Base-by-base conservation (phyloP, 2,888 invertebrate species). In the Salticus scenicus region DNA sequence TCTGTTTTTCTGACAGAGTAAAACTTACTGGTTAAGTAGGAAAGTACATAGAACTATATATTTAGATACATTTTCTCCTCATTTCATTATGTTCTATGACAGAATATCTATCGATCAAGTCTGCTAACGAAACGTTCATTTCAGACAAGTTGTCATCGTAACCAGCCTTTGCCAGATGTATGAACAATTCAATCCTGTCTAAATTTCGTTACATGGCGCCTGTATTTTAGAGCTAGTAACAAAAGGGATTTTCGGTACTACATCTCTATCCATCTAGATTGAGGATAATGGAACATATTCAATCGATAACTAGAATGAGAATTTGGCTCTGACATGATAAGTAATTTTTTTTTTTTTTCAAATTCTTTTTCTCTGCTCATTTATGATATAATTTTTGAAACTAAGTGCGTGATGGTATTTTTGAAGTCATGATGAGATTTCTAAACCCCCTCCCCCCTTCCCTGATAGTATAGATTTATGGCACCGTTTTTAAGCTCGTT, bases 221-320 rank as follows among this genome's bases (percentile, higher is more conserved):
- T 24, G 4, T 20, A 20, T 24, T 57, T 57, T 57, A 24, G 24
- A 57, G 20, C 57, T 24, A 57, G 57, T 57, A 57, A 57, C 20
- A 17, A 57, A 24, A 57, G 24, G 24, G 2, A 24, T 4, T 17
- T 10, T 47, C 47, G 47, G 8, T 37, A 37, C 37, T 37, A 37
- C 57, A 8, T 72, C 72, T 57, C 20, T 24, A 17, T 57, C 24
- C 57, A 1, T 24, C 41, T 31, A 69, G 63, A 78, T 78, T 71
- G 42, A 33, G 71, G 71, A 78, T 78, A 78, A 78, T 78, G 78
- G 78, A 66, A 78, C 71, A 64, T 41, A 30, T 24, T 64, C 78
- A 71, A 78, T 78, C 78, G 78, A 78, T 78, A 42, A 31, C 8
- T n/a, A n/a, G n/a, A n/a, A n/a, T n/a, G 42, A 33, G 41, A 41